A percentile compares a stretch with the other conserved stretches of the same genome.
These are phyloP conservation scores for Eubucco bourcierii DNA, from an alignment of 2,113 vertebrate species.

Conservation along the genomic window DNA sequence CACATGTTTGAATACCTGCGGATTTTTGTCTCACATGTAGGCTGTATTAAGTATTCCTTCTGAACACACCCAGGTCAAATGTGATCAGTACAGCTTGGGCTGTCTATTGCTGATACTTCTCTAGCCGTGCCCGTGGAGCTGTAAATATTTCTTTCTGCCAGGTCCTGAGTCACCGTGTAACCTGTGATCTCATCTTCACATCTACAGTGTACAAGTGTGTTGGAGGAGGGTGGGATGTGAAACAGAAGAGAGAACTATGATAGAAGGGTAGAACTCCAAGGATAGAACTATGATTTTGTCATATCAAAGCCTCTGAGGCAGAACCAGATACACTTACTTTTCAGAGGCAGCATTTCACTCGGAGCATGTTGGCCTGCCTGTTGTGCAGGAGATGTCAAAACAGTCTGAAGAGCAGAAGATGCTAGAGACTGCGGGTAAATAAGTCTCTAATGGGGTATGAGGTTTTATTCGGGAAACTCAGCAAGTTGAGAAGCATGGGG, in stretches of 20 bases:
- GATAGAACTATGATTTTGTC: background rate
- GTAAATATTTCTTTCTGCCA: background rate
- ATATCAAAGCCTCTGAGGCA: background rate
- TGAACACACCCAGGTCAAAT: background rate
- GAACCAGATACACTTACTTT: background rate
- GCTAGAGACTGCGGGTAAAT: background rate
- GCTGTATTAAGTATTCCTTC: background rate
- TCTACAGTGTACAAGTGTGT: background rate
- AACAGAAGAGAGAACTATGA: background rate
- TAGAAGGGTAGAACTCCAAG: too few relatives aligned
- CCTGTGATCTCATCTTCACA: background rate
- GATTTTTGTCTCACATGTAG: constrained; percentile 4
- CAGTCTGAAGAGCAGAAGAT: background rate
- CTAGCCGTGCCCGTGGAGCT: background rate
- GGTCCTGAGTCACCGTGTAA: background rate
- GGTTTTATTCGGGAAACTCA: background rate
- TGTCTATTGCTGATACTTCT: background rate
- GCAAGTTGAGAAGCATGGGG: background rate
- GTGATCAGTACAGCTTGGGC: background rate
- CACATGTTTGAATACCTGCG: background rate
- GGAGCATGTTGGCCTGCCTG: background rate
- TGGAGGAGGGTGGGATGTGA: rapidly evolving
- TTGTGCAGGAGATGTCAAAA: background rate
- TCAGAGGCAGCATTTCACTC: background rate
- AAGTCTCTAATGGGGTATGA: background rate